Base-by-base conservation (phyloP, 2,888 invertebrate species). In the Rambutsinella grinnellia region DNA sequence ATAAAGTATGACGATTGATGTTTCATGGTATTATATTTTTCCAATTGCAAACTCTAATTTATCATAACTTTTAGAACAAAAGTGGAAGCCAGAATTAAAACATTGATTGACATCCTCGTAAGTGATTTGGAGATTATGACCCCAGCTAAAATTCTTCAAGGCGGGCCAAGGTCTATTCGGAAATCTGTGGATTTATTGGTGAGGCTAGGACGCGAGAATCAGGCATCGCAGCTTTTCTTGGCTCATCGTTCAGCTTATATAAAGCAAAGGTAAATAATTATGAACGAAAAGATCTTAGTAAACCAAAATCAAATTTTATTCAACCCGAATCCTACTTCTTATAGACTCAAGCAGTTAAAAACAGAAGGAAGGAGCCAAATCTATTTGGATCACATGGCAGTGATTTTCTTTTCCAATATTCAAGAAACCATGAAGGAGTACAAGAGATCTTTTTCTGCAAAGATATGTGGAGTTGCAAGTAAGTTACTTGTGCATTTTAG, bases 131-230 rank as follows among this genome's bases (percentile, higher is more conserved):
- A 96, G 86, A 78, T 84, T 10, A 93, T 93, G 24, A 93, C 93
- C 65, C 95, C 96, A 44, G 96, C 95, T 85, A 94, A 95, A 87
- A 95, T 95, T 63, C 89, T 97, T 6, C 92, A 97, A 85, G 96
- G 97, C 0, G 96, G 96, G 0, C 87, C 97, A 70, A 90, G 95
- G 81, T 94, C 96, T 0, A 92, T 93, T 0, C 88, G 96, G 63
- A 90, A 94, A 78, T 94, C 96, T 0, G 93, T 97, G 0, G 89
- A 92, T 80, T 90, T 97, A 81, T 90, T 98, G 58, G 94, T 94
- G 85, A 90, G 92, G 85, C 89, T 96, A 2, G 91, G 91, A 57
- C 89, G 91, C 84, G 90, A 91, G 62, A 90, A 91, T 19, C 89
- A 91, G 88, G 91, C 89, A 5, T 81, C 82, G 79, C 87, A 88